Conservation (phyloP, 2,888 invertebrate species). For the Megaustenia siamemsis region DNA sequence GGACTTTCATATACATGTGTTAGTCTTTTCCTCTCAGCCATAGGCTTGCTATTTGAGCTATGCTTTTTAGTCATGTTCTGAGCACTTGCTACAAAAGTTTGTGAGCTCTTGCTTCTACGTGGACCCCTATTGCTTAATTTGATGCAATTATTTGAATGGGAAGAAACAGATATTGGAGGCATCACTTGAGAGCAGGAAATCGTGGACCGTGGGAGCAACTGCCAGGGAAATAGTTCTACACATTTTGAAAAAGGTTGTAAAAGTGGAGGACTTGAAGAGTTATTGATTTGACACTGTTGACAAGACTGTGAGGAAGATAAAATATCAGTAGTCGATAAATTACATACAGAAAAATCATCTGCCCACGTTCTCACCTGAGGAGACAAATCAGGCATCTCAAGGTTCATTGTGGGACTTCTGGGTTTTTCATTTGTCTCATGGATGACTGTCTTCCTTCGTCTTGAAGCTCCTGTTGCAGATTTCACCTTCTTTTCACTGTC, state of each 20-base stretch:
- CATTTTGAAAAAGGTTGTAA: slow-evolving; percentile 21
- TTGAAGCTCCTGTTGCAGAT: background rate
- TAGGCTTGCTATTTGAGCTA: background rate
- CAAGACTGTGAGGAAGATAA: slow-evolving; percentile 13
- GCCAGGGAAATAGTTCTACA: slow-evolving; percentile 31
- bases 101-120: slow-evolving; percentile 5
- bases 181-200: slow-evolving; percentile 65
- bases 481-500: background rate
- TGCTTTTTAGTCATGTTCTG: background rate
- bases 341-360: slow-evolving; percentile 34
- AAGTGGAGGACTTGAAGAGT: background rate
- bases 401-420: slow-evolving; percentile 27
- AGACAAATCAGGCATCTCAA: slow-evolving; percentile 38
- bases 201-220: slow-evolving; percentile 68
- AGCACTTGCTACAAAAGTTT: background rate
- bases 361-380: slow-evolving; percentile 50
- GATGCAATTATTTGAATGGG: slow-evolving; percentile 3
- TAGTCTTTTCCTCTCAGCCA: background rate
- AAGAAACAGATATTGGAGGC: slow-evolving; percentile 40
- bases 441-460: background rate
- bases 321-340: slow-evolving; percentile 14
- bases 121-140: background rate
- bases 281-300: background rate
- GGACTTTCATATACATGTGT: slow-evolving; percentile 12
- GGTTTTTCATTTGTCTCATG: slow-evolving; percentile 5